phyloP scores from a whole-genome alignment of 2,113 vertebrate species.

The Lepisosteus osseus region DNA sequence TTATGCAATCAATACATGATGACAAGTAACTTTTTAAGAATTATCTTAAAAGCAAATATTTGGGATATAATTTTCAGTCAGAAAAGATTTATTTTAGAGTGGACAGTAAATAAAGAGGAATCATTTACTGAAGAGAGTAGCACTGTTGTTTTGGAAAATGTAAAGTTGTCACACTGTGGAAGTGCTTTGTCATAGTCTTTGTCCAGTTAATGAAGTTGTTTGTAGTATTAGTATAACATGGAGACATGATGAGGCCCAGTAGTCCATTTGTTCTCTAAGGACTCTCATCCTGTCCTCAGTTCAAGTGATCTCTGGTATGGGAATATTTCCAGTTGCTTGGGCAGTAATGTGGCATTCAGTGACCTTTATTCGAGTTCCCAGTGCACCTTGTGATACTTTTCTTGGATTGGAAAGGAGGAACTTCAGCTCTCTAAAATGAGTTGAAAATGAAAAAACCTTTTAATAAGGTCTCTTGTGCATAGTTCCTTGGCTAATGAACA shows the following conservation, averaged over 20 bases:
- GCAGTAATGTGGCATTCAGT: slow-evolving; percentile 15
- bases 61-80: background rate
- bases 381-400: background rate
- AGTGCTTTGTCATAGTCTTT: slow-evolving; percentile 18
- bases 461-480: slow-evolving; percentile 43
- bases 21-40: too few relatives aligned
- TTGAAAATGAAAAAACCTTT: slow-evolving; percentile 27
- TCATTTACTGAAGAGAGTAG: too few relatives aligned
- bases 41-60: background rate
- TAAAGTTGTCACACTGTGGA: background rate
- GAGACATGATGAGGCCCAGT: background rate
- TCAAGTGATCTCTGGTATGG: slow-evolving; percentile 17
- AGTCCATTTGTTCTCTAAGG: slow-evolving; percentile 14
- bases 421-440: slow-evolving; percentile 27
- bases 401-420: slow-evolving; percentile 22
- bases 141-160: too few relatives aligned
- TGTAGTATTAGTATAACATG: slow-evolving; percentile 24
- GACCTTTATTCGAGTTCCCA: slow-evolving; percentile 15
- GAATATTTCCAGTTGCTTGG: slow-evolving; percentile 6
- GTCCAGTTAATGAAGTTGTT: slow-evolving; percentile 34
- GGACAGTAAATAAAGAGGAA: too few relatives aligned
- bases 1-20: too few relatives aligned
- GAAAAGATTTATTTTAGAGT: too few relatives aligned
- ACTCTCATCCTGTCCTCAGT: slow-evolving; percentile 22
- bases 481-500: slow-evolving; percentile 33